Conservation (phyloP, 2,797 vertebrate species). For the Mus spretus region DNA sequence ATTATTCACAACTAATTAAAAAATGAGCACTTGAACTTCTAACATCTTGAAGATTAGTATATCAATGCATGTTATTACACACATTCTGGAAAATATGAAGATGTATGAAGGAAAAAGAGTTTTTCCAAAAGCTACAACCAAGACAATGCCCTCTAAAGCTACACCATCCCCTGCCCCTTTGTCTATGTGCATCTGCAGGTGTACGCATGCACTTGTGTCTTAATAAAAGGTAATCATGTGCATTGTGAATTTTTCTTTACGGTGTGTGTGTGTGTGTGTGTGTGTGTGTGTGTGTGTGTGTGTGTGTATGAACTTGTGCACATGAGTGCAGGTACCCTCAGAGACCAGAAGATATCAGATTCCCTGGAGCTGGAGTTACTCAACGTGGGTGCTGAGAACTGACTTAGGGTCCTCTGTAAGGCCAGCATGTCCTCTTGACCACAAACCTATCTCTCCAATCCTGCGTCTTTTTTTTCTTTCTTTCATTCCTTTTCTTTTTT, state of each 20-base stretch:
- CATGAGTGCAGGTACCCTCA: neutral
- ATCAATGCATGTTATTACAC: neutral
- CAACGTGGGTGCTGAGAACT: neutral
- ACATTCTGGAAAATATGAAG: constrained; percentile 27
- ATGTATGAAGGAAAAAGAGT: constrained; percentile 2
- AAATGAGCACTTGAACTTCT: neutral
- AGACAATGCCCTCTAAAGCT: constrained; percentile 2
- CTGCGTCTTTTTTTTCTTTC: neutral
- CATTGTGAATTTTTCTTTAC: constrained; percentile 19
- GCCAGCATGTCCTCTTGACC: neutral
- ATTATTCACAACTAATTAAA: constrained; percentile 39
- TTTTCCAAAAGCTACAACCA: neutral
- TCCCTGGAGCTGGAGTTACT: neutral
- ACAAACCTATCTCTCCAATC: neutral
- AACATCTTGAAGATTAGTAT: neutral
- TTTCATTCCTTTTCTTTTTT: neutral
- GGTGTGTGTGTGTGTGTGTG: constrained; percentile 17
- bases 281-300: neutral
- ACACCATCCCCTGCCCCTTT: neutral
- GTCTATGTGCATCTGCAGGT: neutral
- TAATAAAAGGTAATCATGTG: neutral
- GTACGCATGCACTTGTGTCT: neutral
- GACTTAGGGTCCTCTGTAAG: neutral
- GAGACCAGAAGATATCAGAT: neutral
- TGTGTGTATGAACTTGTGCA: neutral